phyloP scores from a whole-genome alignment of 1,140 invertebrate genomes.

The Prorops nasuta region DNA sequence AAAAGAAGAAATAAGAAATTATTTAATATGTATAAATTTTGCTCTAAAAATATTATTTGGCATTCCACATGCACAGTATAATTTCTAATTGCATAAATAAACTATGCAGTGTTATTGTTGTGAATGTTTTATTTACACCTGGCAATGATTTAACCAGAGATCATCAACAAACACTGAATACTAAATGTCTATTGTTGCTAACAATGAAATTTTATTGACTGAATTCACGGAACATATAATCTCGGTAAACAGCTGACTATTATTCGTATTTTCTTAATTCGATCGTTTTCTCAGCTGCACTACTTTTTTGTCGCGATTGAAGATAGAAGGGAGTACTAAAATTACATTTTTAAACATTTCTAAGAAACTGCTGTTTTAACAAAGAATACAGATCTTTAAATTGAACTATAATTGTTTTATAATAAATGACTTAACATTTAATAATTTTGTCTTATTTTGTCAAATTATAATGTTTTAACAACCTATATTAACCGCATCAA shows the following conservation, averaged over 20 bases:
- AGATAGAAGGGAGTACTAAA: no score
- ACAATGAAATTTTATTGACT: neutral
- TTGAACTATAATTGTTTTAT: neutral
- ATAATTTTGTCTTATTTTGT: neutral
- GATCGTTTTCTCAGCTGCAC: no score
- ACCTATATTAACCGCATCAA: neutral
- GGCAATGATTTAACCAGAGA: neutral
- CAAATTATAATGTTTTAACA: neutral
- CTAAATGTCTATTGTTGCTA: neutral
- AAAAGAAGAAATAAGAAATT: constrained; percentile 16
- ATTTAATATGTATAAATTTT: neutral
- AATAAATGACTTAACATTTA: no score
- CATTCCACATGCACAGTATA: no score
- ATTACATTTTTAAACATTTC: no score
- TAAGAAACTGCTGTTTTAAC: no score
- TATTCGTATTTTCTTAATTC: neutral
- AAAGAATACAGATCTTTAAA: neutral
- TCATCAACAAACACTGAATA: neutral
- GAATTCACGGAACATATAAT: neutral
- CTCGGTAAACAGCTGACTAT: neutral
- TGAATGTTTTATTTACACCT: neutral
- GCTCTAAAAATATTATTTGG: neutral
- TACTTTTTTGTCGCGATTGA: no score
- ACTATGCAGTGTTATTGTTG: neutral
- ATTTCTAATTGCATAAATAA: neutral